Conservation (phyloP, 2,888 invertebrate species). For the Drosophila subsilvestris region DNA sequence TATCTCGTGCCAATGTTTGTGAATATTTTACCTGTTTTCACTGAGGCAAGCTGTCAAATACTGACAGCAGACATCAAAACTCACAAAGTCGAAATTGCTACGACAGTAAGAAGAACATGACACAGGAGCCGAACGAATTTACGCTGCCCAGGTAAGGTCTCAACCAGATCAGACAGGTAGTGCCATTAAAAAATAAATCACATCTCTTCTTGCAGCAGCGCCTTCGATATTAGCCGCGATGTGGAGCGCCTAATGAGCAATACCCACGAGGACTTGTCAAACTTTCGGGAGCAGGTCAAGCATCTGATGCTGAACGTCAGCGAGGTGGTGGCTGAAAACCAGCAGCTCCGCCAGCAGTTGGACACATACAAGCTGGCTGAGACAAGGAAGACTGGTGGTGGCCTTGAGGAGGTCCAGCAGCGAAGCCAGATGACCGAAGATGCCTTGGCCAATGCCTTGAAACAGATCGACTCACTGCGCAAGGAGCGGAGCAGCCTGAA, state of each 20-base stretch:
- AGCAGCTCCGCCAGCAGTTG: slow-evolving; percentile 67
- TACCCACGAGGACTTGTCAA: slow-evolving; percentile 74
- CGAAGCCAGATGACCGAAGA: slow-evolving; percentile 75
- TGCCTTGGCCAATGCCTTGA: slow-evolving; percentile 81
- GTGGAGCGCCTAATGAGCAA: slow-evolving; percentile 74
- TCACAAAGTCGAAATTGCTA: slow-evolving; percentile 13
- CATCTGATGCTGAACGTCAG: slow-evolving; percentile 77
- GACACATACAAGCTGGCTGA: slow-evolving; percentile 42
- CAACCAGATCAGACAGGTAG: background rate
- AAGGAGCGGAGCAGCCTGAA: slow-evolving; percentile 88
- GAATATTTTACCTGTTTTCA: slow-evolving; percentile 18
- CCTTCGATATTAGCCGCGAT: slow-evolving; percentile 59
- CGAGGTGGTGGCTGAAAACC: slow-evolving; percentile 83
- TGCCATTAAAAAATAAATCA: background rate
- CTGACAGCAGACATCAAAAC: slow-evolving; percentile 37
- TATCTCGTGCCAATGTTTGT: background rate
- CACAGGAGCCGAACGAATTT: slow-evolving; percentile 53
- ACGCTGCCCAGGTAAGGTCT: slow-evolving; percentile 43
- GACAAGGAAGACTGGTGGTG: slow-evolving; percentile 29
- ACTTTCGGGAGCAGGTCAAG: slow-evolving; percentile 78
- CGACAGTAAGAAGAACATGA: slow-evolving; percentile 38
- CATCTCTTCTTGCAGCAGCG: slow-evolving; percentile 28
- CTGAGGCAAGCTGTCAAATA: slow-evolving; percentile 45
- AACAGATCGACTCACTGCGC: slow-evolving; percentile 82
- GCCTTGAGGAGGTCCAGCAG: slow-evolving; percentile 47